Conservation (phyloP, 2,888 invertebrate genomes). For the Ichneumoninae sp. region DNA sequence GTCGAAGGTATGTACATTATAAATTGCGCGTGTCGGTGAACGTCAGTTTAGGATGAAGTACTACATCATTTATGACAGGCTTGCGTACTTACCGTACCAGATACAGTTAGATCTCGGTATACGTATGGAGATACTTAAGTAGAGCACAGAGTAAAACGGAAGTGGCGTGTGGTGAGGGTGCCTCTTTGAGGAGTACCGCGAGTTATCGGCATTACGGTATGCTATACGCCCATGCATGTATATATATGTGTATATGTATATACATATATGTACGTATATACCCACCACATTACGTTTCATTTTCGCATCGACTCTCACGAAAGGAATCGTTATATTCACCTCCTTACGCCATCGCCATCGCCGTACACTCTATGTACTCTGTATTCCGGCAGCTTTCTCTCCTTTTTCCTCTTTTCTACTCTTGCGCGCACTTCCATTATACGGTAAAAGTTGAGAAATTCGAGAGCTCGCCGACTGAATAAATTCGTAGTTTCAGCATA, state of each 20-base stretch:
- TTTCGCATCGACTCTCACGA: slow-evolving; percentile 38
- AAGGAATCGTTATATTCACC: slow-evolving; percentile 37
- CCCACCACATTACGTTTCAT: slow-evolving; percentile 26
- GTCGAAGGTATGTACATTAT: not conserved
- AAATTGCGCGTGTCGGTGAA: not conserved
- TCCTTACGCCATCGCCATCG: slow-evolving; percentile 24
- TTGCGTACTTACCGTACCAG: slow-evolving; percentile 5
- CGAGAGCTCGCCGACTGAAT: slow-evolving; percentile 45
- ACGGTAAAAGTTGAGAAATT: slow-evolving; percentile 51
- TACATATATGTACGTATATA: not conserved
- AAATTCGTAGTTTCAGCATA: slow-evolving; percentile 46
- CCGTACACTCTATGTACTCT: slow-evolving; percentile 33
- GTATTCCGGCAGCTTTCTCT: slow-evolving; percentile 27
- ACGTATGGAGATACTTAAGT: not conserved
- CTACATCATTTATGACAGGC: not conserved
- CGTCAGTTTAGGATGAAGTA: slow-evolving; percentile 12
- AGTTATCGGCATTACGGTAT: slow-evolving; percentile 34
- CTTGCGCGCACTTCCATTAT: slow-evolving; percentile 44
- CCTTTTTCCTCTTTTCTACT: slow-evolving; percentile 26
- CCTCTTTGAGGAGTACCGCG: slow-evolving; percentile 19
- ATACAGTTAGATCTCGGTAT: not conserved
- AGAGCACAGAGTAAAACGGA: slow-evolving; percentile 2
- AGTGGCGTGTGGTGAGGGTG: not conserved
- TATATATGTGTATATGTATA: too few relatives aligned
- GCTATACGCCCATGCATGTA: not conserved